Evolutionary conservation across 2,797 vertebrate species (phyloP), one percentile per base, ranked within the genome.

Genomic region (Pangasius larnaudii): DNA sequence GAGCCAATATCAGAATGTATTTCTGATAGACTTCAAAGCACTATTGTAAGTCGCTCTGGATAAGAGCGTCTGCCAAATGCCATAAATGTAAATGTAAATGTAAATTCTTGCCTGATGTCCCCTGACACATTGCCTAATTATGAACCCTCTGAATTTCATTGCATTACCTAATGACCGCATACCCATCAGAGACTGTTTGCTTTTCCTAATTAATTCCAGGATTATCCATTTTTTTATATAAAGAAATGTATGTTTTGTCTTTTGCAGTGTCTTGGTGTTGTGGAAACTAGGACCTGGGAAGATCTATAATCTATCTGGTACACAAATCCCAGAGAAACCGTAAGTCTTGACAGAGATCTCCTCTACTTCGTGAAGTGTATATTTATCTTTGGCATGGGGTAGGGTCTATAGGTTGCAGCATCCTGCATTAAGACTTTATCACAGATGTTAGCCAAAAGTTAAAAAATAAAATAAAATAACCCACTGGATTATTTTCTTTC

Each of bases 211-310:
- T 82, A 58, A 59, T 83, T 72, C 39, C 36, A 49, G 6, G 51
- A 9, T 80, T 85, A 42, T 39, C 65, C 49, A 61, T 39, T 42
- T 36, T 36, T 42, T 61, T n/a, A n/a, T n/a, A n/a, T 85, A 80
- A 85, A 36, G 2, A 58, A 24, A 56, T 9, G 22, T 16, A 27
- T 59, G 30, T 72, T 84, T 84, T 84, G 46, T 72, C 22, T 74
- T 74, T 74, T 72, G 49, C 84, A 85, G 84, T 69, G 63, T 33
- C 39, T 24, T 82, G 90, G 86, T 88, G 89, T 90, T 92, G 51
- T 56, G 90, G 89, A 92, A 85, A 78, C 80, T 74, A 85, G 83
- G 83, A 92, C 88, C 72, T 46, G 86, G 83, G 90, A 87, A 87
- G 89, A 88, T 82, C 88, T 91, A 85, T 89, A 88, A 88, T 90